Conservation (phyloP, 2,113 vertebrate genomes). For the Solea senegalensis region DNA sequence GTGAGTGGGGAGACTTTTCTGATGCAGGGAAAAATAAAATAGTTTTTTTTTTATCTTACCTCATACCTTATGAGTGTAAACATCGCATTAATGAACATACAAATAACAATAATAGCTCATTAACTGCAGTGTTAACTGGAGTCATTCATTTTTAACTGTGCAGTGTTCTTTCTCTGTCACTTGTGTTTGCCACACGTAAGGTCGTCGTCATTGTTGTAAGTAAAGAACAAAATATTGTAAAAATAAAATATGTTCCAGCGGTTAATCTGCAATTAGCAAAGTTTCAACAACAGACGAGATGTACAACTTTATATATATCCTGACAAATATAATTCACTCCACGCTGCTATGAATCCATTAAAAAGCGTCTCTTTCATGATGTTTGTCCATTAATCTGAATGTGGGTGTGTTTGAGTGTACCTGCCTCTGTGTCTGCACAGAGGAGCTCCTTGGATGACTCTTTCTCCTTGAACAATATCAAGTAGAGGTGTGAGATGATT, state of each 20-base stretch:
- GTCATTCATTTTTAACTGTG: too few relatives aligned
- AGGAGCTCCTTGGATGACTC: constrained; percentile 50
- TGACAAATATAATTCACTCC: constrained; percentile 22
- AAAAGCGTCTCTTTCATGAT: constrained; percentile 26
- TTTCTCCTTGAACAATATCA: constrained; percentile 76
- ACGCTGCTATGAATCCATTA: constrained; percentile 16
- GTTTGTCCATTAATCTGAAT: constrained; percentile 34
- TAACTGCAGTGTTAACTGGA: too few relatives aligned
- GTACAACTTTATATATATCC: not conserved
- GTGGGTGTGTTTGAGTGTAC: constrained; percentile 30
- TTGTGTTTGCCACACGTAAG: too few relatives aligned
- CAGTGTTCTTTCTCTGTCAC: too few relatives aligned
- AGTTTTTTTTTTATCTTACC: not conserved
- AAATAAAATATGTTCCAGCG: not conserved
- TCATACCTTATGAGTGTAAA: too few relatives aligned
- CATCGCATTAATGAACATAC: too few relatives aligned
- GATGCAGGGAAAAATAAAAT: constrained; percentile 16
- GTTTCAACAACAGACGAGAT: constrained; percentile 7
- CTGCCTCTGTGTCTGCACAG: constrained; percentile 37
- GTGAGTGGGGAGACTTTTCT: constrained; percentile 10
- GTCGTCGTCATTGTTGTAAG: too few relatives aligned
- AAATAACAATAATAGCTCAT: too few relatives aligned
- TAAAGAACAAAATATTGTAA: too few relatives aligned
- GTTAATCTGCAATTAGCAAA: not conserved
- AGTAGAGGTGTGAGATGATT: constrained; percentile 68